These are phyloP conservation scores for Aplodontia rufa DNA, from an alignment of 2,113 vertebrate species.

Conservation along the genomic window DNA sequence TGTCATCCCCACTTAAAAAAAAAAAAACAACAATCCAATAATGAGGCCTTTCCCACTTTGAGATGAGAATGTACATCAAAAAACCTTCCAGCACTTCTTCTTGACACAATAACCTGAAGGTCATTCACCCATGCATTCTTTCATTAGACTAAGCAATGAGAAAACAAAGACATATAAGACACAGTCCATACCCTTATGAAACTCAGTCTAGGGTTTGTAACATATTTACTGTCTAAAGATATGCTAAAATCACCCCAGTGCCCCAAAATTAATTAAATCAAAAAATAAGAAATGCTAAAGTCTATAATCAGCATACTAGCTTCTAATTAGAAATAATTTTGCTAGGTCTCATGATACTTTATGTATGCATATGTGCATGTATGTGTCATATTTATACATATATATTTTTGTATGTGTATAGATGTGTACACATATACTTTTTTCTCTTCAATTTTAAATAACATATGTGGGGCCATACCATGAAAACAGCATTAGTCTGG, in stretches of 20 bases:
- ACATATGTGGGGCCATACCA: neutral
- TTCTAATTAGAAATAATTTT: constrained; percentile 1
- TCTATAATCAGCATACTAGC: neutral
- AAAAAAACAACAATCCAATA: neutral
- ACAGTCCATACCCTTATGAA: neutral
- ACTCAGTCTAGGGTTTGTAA: neutral
- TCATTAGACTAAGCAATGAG: neutral
- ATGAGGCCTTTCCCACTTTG: neutral
- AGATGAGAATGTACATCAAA: neutral
- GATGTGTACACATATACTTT: neutral
- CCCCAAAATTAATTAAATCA: neutral
- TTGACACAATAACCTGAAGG: neutral
- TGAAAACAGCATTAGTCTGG: neutral
- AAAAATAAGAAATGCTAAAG: constrained; percentile 31
- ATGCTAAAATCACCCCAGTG: neutral
- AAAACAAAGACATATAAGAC: neutral
- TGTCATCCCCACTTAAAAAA: neutral
- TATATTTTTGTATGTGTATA: rapidly evolving
- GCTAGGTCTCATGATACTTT: neutral
- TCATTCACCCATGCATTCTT: neutral
- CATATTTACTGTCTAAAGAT: neutral
- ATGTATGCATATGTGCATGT: neutral
- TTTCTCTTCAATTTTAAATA: neutral
- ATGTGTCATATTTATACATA: neutral
- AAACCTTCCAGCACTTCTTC: neutral